Percentiles rank a stretch among this genome's conserved stretches.
Conservation (phyloP, 2,113 vertebrate species). For the Vidua macroura region DNA sequence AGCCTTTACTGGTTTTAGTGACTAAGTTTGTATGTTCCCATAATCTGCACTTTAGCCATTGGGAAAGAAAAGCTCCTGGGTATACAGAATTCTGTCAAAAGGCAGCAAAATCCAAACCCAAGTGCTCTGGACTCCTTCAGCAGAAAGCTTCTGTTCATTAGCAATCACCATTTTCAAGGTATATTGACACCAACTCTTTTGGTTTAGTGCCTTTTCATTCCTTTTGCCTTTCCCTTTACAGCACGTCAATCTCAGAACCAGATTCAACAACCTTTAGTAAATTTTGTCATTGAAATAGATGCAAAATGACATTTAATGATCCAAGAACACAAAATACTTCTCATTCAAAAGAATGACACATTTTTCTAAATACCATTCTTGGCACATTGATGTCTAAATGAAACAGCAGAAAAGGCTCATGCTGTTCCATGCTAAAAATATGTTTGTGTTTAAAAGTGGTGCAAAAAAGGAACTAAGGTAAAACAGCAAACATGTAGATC, state of each 20-base stretch:
- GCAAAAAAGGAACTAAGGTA: background rate
- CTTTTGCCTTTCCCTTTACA: background rate
- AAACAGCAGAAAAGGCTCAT: background rate
- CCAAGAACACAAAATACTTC: background rate
- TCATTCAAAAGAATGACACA: background rate
- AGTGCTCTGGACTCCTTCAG: background rate
- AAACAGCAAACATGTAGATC: background rate
- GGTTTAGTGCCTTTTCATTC: background rate
- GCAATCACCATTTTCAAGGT: background rate
- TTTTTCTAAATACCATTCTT: background rate
- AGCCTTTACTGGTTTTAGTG: background rate
- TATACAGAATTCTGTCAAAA: background rate
- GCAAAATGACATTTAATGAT: background rate
- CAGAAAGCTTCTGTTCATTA: background rate
- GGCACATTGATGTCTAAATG: background rate
- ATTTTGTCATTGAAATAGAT: background rate
- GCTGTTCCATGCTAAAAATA: slow-evolving; percentile 18
- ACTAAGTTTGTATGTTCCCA: background rate
- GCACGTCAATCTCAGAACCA: background rate
- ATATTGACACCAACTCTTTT: background rate
- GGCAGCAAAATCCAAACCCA: background rate
- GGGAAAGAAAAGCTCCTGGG: background rate
- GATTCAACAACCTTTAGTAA: background rate
- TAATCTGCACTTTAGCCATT: background rate
- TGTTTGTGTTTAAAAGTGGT: background rate